Evolutionary conservation across 2,113 vertebrate genomes (phyloP), one percentile per base, ranked within the genome.

Genomic region (Phodopus roborovskii): DNA sequence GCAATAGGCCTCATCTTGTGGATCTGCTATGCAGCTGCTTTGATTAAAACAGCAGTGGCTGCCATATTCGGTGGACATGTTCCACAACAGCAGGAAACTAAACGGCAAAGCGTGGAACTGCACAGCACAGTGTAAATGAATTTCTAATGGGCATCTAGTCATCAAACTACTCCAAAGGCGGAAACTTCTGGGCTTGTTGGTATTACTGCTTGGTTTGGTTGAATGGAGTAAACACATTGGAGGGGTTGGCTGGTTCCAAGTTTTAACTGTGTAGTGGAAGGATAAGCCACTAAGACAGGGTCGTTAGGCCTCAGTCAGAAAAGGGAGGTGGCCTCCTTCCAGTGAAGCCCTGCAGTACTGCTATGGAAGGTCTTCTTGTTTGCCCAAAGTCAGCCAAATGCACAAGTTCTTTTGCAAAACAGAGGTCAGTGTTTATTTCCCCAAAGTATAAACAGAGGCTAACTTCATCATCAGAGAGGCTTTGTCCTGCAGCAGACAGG

Each of bases 391-490:
- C 58, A 58, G 70, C 48, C 62, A 90, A 56, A 92, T 15, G 79
- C 50, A n/a, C 15, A 33, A 92, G 94, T 28, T 11, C 62, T 78
- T 81, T 90, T 62, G 15, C 66, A 73, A 60, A 56, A 56, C n/a
- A 81, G 45, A 90, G 68, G 13, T 75, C 94, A 92, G 82, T 45
- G 30, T 70, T 90, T 95, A 71, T 88, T 94, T 92, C 94, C 62
- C 56, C 4, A 20, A 79, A 93, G 53, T 74, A 36, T 77, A 77
- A 78, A 33, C 77, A 39, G 45, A 45, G 20, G 42, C 64, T 88
- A 74, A 78, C 60, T 75, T 64, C 45, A 50, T 77, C 74, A 50
- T 48, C 74, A 50, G 74, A 75, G 42, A 77, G 48, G 45, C 28
- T 78, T 77, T 15, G 3, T 78, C 45, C 45, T 78, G 16, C 48